Conservation (phyloP, 2,797 vertebrate species). For the Lophura swinhoii region DNA sequence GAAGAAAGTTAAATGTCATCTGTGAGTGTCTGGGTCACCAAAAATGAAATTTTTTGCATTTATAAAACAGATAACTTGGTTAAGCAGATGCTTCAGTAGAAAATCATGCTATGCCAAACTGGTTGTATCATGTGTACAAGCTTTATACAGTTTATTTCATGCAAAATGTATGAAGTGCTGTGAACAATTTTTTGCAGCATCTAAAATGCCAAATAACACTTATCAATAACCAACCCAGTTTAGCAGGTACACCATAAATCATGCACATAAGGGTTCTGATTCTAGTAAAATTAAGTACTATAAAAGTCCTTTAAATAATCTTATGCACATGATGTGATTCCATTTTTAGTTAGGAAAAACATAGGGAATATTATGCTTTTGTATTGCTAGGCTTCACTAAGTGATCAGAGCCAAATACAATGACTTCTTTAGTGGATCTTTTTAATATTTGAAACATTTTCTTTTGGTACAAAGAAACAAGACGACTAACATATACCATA, state of each 20-base stretch:
- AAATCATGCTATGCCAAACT: not conserved
- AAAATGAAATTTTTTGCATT: not conserved
- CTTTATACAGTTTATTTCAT: not conserved
- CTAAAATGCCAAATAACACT: not conserved
- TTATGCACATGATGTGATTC: not conserved
- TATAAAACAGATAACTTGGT: not conserved
- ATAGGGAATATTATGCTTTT: not conserved
- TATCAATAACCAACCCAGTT: not conserved
- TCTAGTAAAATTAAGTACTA: not conserved
- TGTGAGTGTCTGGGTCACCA: not conserved
- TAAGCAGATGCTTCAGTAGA: not conserved
- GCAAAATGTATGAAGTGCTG: not conserved
- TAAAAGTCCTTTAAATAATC: not conserved
- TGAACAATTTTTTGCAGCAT: not conserved
- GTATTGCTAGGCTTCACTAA: not conserved
- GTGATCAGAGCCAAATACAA: not conserved
- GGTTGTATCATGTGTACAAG: fast-evolving
- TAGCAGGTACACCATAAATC: not conserved
- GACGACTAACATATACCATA: not conserved
- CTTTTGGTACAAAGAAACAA: not conserved
- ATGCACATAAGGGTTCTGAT: not conserved
- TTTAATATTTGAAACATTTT: not conserved
- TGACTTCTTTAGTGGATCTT: not conserved
- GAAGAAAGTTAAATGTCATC: not conserved
- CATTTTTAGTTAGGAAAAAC: not conserved